These are phyloP conservation scores for Heliconius melpomene DNA, from an alignment of 1,140 invertebrate genomes.

Conservation along the genomic window DNA sequence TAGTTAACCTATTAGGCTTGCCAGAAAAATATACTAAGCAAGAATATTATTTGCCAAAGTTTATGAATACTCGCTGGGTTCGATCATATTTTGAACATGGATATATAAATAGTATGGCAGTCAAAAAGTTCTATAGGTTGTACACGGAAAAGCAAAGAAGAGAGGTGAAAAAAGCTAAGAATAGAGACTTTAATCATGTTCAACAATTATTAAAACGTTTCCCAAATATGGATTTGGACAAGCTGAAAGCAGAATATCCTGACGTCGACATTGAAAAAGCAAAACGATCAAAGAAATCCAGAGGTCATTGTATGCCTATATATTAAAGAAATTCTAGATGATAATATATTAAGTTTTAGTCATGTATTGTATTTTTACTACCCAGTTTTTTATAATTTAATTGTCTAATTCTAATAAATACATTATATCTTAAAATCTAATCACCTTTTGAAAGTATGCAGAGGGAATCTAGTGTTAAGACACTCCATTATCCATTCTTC, in stretches of 20 bases:
- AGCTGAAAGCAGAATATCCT: slow-evolving; percentile 88
- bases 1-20: slow-evolving; percentile 84
- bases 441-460: no score
- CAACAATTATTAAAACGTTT: slow-evolving; percentile 86
- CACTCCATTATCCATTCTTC: no score
- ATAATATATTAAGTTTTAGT: not conserved
- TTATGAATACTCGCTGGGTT: slow-evolving; percentile 83
- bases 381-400: not conserved
- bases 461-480: no score
- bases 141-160: slow-evolving; percentile 85
- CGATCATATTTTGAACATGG: slow-evolving; percentile 82
- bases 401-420: no score
- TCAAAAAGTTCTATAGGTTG: slow-evolving; percentile 83
- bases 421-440: not conserved
- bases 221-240: slow-evolving; percentile 88
- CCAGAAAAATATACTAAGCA: slow-evolving; percentile 71
- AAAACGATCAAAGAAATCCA: slow-evolving; percentile 79
- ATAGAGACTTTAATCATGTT: slow-evolving; percentile 85
- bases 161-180: slow-evolving; percentile 80
- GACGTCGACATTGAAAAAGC: slow-evolving; percentile 87
- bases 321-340: slow-evolving; percentile 48
- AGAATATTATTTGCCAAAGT: slow-evolving; percentile 66
- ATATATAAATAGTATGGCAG: slow-evolving; percentile 81
- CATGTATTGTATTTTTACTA: not conserved
- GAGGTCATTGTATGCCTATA: slow-evolving; percentile 83